Percentiles rank a stretch among this genome's conserved stretches.
Evolutionary conservation across 2,113 vertebrate genomes (phyloP).

Genomic region (Gulo gulo): DNA sequence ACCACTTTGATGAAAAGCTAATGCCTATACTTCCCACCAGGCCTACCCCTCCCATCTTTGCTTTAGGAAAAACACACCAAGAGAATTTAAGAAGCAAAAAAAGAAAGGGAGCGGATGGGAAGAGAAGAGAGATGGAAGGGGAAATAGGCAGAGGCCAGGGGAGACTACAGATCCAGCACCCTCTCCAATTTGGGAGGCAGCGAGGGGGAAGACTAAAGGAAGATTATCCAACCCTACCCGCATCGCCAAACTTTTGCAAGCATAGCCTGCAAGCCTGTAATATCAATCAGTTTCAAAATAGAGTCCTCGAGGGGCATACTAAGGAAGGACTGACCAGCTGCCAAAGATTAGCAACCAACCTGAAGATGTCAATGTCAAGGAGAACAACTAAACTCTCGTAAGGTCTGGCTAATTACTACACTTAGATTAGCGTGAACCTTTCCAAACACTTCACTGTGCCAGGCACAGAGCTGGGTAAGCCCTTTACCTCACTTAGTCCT

Average conservation of each 20-base stretch:
- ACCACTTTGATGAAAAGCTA: background rate
- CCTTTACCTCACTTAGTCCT: background rate
- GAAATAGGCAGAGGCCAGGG: background rate
- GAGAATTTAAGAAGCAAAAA: background rate
- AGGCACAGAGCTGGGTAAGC: rapidly evolving
- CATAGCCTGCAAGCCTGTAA: background rate
- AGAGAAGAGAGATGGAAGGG: background rate
- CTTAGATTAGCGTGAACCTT: background rate
- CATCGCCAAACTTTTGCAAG: background rate
- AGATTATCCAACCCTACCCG: too few species aligned
- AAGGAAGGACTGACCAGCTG: background rate
- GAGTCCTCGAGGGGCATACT: background rate
- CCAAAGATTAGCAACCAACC: background rate
- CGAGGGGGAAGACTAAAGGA: background rate
- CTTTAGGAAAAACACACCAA: background rate
- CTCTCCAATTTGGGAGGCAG: background rate
- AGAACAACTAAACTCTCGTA: background rate
- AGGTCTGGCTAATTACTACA: background rate
- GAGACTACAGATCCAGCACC: background rate
- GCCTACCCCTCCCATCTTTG: background rate
- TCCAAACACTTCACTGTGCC: background rate
- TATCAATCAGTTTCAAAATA: background rate
- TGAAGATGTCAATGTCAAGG: background rate
- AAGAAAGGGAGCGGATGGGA: background rate
- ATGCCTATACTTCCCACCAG: background rate